Conservation (phyloP, 2,888 invertebrate genomes). For the Brachylomia viminalis region DNA sequence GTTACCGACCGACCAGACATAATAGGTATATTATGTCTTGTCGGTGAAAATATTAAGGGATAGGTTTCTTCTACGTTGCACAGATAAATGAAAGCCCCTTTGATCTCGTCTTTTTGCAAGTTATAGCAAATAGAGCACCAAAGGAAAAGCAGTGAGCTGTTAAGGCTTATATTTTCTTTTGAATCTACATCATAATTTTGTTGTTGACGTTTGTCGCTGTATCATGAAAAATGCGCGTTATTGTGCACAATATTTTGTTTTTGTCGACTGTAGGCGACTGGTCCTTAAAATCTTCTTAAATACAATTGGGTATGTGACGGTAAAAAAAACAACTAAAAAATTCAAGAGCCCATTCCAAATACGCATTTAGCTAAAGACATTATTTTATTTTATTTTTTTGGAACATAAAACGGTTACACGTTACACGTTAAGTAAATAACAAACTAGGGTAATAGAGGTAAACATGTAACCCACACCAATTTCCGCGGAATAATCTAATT, state of each 20-base stretch:
- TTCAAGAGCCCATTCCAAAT: background rate
- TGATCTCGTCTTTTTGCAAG: constrained; percentile 37
- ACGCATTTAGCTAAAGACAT: background rate
- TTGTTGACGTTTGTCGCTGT: constrained; percentile 12
- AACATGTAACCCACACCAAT: too few relatives aligned
- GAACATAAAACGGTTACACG: too few relatives aligned
- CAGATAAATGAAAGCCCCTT: constrained; percentile 43
- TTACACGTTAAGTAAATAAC: too few relatives aligned
- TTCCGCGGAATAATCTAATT: too few relatives aligned
- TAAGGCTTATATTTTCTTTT: constrained; percentile 36
- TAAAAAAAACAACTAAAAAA: background rate
- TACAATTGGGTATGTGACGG: background rate
- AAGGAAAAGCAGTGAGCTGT: constrained; percentile 41
- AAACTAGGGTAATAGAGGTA: too few relatives aligned
- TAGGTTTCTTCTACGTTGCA: constrained; percentile 31
- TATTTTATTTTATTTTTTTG: too few relatives aligned
- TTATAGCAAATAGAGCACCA: constrained; percentile 26
- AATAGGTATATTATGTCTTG: constrained; percentile 34
- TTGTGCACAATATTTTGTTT: constrained; percentile 4
- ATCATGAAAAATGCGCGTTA: constrained; percentile 18
- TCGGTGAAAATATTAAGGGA: constrained; percentile 13
- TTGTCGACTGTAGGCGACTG: background rate
- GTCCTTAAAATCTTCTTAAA: constrained; percentile 22
- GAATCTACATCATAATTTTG: constrained; percentile 38
- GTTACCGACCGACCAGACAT: too few relatives aligned